These are phyloP conservation scores for Portunus trituberculatus DNA, from an alignment of 1,140 invertebrate species.

Conservation along the genomic window DNA sequence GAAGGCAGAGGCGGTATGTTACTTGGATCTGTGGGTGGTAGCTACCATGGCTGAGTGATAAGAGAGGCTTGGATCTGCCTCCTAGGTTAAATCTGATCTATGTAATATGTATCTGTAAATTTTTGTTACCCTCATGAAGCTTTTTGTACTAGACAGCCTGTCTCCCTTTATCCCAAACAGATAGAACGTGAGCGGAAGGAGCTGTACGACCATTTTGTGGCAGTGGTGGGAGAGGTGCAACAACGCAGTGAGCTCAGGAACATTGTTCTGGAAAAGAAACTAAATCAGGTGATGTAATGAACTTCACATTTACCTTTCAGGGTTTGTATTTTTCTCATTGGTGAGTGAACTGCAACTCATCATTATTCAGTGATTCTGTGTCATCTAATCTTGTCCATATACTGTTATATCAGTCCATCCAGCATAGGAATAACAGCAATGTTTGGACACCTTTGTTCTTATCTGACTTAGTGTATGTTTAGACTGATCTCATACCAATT, in stretches of 20 bases:
- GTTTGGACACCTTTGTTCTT: too few relatives aligned
- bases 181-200: conserved; percentile 66
- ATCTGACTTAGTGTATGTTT: too few relatives aligned
- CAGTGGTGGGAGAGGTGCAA: conserved; percentile 67
- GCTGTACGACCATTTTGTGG: conserved; percentile 67
- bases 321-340: not conserved
- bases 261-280: conserved; percentile 67
- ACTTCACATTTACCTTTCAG: not conserved
- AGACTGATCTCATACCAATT: not conserved
- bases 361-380: not conserved
- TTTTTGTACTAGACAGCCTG: not conserved
- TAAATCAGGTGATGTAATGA: conserved; percentile 54
- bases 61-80: not conserved
- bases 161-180: not conserved
- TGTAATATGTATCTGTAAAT: too few relatives aligned
- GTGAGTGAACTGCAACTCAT: not conserved
- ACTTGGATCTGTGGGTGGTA: not conserved
- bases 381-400: too few relatives aligned
- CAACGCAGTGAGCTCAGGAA: conserved; percentile 67
- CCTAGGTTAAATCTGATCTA: too few relatives aligned
- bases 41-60: too few relatives aligned
- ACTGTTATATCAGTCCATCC: too few relatives aligned
- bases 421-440: too few relatives aligned
- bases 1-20: conserved; percentile 60
- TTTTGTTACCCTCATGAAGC: too few relatives aligned